A percentile compares a stretch with the other conserved stretches of the same genome.
These are phyloP conservation scores for Morelia viridis DNA, from an alignment of 2,797 vertebrate species.

Conservation along the genomic window DNA sequence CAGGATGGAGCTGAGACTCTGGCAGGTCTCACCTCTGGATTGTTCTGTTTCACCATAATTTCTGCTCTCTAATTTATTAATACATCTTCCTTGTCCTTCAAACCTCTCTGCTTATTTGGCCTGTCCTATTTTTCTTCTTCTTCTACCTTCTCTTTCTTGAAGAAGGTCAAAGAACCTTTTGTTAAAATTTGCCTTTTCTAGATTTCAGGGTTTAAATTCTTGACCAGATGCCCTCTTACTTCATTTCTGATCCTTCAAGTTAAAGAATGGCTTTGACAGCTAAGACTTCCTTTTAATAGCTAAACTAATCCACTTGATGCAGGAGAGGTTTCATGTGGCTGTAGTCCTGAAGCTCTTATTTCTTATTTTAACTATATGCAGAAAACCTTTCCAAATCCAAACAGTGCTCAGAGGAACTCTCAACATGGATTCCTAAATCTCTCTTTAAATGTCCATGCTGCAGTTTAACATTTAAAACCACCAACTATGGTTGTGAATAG, in stretches of 20 bases:
- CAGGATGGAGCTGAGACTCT: not conserved
- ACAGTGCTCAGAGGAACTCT: not conserved
- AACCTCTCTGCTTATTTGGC: not conserved
- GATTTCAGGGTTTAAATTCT: not conserved
- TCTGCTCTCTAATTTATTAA: not conserved
- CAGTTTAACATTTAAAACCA: fast-evolving
- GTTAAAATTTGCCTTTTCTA: not conserved
- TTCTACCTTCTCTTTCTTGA: not conserved
- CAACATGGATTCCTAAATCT: not conserved
- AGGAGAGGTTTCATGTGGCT: not conserved
- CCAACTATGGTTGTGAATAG: not conserved
- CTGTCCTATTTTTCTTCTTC: not conserved
- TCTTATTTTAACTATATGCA: not conserved
- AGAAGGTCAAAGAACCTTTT: not conserved
- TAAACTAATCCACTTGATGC: not conserved
- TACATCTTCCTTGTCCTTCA: not conserved
- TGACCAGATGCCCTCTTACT: not conserved
- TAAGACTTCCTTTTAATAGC: not conserved
- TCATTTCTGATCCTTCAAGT: not conserved
- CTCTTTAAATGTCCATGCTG: not conserved
- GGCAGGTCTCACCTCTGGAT: too few relatives aligned
- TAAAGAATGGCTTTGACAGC: not conserved
- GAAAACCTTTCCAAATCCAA: not conserved
- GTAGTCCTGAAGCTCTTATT: not conserved
- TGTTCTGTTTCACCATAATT: not conserved